Evolutionary conservation across 2,888 invertebrate species (phyloP).

Genomic region (Drosophila recens): DNA sequence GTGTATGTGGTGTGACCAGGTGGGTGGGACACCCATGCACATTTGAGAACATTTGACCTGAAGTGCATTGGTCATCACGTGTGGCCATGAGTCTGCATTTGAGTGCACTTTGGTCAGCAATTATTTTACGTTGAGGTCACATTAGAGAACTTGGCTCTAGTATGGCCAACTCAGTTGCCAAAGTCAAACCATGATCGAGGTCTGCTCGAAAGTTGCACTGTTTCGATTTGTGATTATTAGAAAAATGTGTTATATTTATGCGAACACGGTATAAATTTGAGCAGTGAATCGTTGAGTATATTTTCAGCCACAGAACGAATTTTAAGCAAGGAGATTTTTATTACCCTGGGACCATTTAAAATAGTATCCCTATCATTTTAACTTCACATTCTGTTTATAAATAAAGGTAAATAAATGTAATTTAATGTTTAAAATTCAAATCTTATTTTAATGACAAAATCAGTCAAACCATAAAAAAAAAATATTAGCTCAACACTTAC

Average conservation of each 20-base stretch:
- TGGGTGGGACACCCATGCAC: constrained; percentile 39
- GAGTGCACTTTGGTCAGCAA: constrained; percentile 83
- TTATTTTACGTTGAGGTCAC: constrained; percentile 83
- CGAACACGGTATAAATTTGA: not conserved
- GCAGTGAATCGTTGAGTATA: not conserved
- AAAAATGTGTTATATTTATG: not conserved
- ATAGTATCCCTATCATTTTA: too few species aligned
- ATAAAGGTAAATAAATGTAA: too few species aligned
- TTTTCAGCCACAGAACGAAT: not conserved
- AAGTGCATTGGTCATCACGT: constrained; percentile 80
- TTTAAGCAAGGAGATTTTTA: too few species aligned
- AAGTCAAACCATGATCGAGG: constrained; percentile 53
- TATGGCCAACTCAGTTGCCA: constrained; percentile 56
- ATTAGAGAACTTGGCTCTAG: constrained; percentile 71
- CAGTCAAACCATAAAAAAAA: too few species aligned
- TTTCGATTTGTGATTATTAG: not conserved
- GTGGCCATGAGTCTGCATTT: constrained; percentile 81
- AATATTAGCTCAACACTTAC: too few species aligned
- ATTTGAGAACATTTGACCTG: constrained; percentile 73
- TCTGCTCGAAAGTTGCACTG: constrained; percentile 1
- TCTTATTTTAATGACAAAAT: too few species aligned
- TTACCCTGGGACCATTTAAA: too few species aligned
- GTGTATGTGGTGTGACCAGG: constrained; percentile 14
- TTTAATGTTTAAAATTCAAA: too few species aligned
- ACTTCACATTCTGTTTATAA: too few species aligned